Conservation (phyloP, 2,888 invertebrate species). For the Thalpophila matura region DNA sequence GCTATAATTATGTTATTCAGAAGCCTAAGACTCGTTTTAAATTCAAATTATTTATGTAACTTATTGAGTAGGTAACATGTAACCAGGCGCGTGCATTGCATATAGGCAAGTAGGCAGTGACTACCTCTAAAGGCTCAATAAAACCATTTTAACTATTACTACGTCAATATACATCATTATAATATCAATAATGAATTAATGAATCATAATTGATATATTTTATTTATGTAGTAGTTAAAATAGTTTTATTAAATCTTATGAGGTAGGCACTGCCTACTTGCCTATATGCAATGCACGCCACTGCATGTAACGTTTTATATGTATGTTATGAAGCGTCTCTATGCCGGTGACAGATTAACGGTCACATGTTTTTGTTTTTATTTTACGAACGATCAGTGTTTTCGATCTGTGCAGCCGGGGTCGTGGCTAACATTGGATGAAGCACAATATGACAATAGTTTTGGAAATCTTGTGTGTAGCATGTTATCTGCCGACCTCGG, state of each 20-base stretch:
- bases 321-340: slow-evolving; percentile 74
- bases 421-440: slow-evolving; percentile 4
- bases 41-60: slow-evolving; percentile 90
- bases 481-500: background rate
- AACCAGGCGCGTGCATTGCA: too few relatives aligned
- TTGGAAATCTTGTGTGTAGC: slow-evolving; percentile 7
- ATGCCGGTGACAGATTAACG: slow-evolving; percentile 70
- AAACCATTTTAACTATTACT: too few relatives aligned
- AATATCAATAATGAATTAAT: too few relatives aligned
- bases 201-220: too few relatives aligned
- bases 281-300: too few relatives aligned
- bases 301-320: too few relatives aligned
- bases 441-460: slow-evolving; percentile 25
- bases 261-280: too few relatives aligned
- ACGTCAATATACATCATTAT: too few relatives aligned
- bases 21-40: slow-evolving; percentile 90
- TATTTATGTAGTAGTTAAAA: too few relatives aligned
- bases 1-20: slow-evolving; percentile 77
- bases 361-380: slow-evolving; percentile 71
- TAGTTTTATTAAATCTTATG: too few relatives aligned
- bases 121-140: too few relatives aligned
- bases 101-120: too few relatives aligned
- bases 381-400: slow-evolving; percentile 67
- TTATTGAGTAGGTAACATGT: slow-evolving; percentile 88
- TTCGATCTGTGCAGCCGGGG: slow-evolving; percentile 55